Percentiles rank a stretch among this genome's conserved stretches.
These are phyloP conservation scores for Psammodynastes pulverulentus DNA, from an alignment of 2,113 vertebrate species.

Conservation along the genomic window DNA sequence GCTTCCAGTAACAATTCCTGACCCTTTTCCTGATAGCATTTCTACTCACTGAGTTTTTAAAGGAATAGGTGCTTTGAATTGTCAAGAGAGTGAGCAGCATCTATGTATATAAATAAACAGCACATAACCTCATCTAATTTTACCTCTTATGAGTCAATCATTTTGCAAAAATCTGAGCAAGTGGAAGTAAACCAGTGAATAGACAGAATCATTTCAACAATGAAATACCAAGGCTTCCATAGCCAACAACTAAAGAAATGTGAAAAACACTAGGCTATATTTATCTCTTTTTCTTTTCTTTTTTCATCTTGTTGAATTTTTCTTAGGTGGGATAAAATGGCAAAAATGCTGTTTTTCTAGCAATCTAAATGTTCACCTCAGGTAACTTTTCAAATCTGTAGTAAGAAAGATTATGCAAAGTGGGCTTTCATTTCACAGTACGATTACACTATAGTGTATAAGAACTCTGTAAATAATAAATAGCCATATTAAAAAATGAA, in stretches of 20 bases:
- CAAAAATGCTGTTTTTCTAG: background rate
- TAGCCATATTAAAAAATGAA: background rate
- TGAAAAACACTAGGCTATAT: background rate
- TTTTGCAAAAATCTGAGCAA: background rate
- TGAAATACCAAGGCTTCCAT: background rate
- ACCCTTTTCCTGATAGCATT: background rate
- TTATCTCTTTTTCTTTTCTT: background rate
- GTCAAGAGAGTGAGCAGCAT: background rate
- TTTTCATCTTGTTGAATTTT: background rate
- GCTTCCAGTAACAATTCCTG: background rate
- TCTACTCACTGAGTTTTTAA: background rate
- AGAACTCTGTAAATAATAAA: background rate
- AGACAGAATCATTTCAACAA: background rate
- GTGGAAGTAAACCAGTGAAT: background rate
- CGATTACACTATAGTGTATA: background rate
- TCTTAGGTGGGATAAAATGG: background rate
- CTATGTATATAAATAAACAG: background rate
- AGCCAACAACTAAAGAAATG: background rate
- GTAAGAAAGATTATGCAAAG: slow-evolving; percentile 3
- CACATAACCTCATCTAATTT: background rate
- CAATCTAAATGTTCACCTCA: background rate
- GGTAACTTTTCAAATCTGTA: background rate
- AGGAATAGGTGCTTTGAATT: background rate
- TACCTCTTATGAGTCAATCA: background rate
- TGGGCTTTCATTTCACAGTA: background rate